phyloP scores from a whole-genome alignment of 2,888 invertebrate genomes.

The Serrognathus titanus region DNA sequence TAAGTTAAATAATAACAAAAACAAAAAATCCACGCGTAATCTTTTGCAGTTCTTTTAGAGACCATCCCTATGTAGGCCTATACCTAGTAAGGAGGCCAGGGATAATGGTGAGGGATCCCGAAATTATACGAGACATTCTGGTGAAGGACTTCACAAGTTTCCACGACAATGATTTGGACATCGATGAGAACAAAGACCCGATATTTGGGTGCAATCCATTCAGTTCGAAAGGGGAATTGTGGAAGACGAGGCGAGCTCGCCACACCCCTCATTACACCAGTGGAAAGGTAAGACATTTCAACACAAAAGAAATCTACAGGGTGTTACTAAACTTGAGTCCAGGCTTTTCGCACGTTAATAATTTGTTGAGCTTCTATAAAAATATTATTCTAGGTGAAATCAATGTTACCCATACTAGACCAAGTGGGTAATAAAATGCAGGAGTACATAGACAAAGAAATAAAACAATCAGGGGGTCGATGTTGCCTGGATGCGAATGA shows the following conservation, averaged over 20 bases:
- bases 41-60: neutral
- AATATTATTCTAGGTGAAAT: constrained; percentile 36
- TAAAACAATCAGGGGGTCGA: constrained; percentile 24
- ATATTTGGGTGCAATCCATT: constrained; percentile 52
- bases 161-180: constrained; percentile 42
- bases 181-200: constrained; percentile 48
- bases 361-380: no score
- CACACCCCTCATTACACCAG: constrained; percentile 52
- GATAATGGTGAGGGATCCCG: constrained; percentile 40
- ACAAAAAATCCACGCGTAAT: neutral
- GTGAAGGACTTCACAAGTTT: constrained; percentile 42
- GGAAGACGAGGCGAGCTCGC: constrained; percentile 51
- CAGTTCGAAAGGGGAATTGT: constrained; percentile 47
- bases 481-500: constrained; percentile 43
- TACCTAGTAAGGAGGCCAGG: constrained; percentile 38
- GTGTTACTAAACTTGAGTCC: neutral
- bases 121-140: constrained; percentile 39
- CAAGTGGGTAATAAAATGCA: constrained; percentile 45
- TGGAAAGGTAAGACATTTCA: constrained; percentile 36
- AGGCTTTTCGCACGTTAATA: no score
- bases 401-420: constrained; percentile 47
- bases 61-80: constrained; percentile 36
- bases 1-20: constrained; percentile 16
- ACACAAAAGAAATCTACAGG: neutral
- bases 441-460: constrained; percentile 36